Conservation (phyloP, 2,113 vertebrate genomes). For the Poeciliopsis retropinna region DNA sequence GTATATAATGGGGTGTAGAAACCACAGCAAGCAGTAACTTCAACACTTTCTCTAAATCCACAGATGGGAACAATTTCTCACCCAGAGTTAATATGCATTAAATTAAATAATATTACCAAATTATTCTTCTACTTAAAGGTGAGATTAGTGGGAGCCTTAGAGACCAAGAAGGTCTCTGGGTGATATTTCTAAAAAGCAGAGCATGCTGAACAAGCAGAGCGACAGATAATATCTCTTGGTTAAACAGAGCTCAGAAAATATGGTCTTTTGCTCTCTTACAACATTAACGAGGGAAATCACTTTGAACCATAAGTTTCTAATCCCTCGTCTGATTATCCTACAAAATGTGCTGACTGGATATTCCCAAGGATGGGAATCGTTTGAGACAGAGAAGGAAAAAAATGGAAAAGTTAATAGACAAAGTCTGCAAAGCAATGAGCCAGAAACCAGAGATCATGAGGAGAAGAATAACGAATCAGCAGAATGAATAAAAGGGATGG, state of each 20-base stretch:
- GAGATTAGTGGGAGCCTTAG: neutral
- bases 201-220: neutral
- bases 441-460: conserved; percentile 13
- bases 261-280: conserved; percentile 15
- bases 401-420: conserved; percentile 15
- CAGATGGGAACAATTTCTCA: neutral
- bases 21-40: neutral
- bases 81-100: neutral
- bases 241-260: conserved; percentile 9
- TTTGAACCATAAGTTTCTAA: conserved; percentile 32
- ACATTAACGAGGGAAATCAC: conserved; percentile 27
- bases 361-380: neutral
- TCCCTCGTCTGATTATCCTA: conserved; percentile 21
- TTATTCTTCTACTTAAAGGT: neutral
- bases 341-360: conserved; percentile 44
- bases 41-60: neutral
- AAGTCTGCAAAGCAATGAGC: neutral
- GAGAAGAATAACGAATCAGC: neutral
- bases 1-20: neutral
- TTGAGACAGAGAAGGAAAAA: conserved; percentile 1
- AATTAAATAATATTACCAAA: neutral
- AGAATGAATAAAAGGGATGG: too few relatives aligned
- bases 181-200: neutral
- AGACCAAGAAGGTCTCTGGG: neutral
- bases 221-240: conserved; percentile 27